Evolutionary conservation across 2,888 invertebrate genomes (phyloP).

Genomic region (Drosophila subsilvestris): DNA sequence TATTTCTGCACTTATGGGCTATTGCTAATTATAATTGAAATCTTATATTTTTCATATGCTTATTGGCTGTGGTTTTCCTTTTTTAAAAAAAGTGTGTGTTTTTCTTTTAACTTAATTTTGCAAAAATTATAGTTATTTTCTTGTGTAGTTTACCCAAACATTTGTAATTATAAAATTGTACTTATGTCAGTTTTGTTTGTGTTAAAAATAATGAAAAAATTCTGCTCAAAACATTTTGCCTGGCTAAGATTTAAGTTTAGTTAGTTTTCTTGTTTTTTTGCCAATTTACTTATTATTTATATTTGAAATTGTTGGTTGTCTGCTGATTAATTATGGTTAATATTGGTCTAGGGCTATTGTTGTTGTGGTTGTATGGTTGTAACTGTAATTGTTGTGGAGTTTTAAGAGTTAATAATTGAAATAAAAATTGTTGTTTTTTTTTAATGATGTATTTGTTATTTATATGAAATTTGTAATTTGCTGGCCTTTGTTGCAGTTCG

Average conservation of each 20-base stretch:
- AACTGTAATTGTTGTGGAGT: conserved; percentile 50
- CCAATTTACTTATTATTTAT: conserved; percentile 74
- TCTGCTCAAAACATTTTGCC: conserved; percentile 43
- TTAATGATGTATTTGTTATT: conserved; percentile 17
- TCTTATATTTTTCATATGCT: conserved; percentile 54
- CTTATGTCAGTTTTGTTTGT: conserved; percentile 76
- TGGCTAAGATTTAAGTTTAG: conserved; percentile 47
- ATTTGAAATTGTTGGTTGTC: conserved; percentile 54
- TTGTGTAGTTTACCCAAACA: conserved; percentile 59
- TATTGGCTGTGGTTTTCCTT: conserved; percentile 66
- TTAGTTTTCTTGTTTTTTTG: conserved; percentile 41
- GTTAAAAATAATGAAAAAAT: conserved; percentile 60
- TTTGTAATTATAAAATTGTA: conserved; percentile 71
- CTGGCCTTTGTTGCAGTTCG: conserved; percentile 49
- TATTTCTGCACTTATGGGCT: conserved; percentile 75
- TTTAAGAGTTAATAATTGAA: conserved; percentile 68
- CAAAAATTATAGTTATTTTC: conserved; percentile 51
- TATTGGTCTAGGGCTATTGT: conserved; percentile 58
- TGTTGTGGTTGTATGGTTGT: conserved; percentile 55
- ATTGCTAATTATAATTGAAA: conserved; percentile 74
- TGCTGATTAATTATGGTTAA: conserved; percentile 69
- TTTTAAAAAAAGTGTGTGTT: conserved; percentile 36
- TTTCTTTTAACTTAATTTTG: conserved; percentile 33
- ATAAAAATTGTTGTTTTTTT: conserved; percentile 70
- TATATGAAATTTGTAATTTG: conserved; percentile 20